Conservation (phyloP, 2,113 vertebrate genomes). For the Brienomyrus brachyistius region DNA sequence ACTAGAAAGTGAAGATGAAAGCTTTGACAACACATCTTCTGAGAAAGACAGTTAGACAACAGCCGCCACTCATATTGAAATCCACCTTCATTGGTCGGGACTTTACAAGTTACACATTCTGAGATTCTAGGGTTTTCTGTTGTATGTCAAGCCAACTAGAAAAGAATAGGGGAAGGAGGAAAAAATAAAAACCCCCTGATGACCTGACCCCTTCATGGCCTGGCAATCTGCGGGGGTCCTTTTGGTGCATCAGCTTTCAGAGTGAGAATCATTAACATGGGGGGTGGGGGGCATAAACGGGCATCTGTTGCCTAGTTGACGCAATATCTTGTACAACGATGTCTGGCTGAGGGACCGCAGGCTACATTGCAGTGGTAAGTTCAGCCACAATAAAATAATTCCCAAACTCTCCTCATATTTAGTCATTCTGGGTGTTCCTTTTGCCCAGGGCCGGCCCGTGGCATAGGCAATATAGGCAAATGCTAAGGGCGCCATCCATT, state of each 20-base stretch:
- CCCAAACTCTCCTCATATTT: background rate
- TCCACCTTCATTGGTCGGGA: background rate
- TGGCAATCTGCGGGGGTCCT: background rate
- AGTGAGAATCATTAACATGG: background rate
- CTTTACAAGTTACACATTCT: constrained; percentile 7
- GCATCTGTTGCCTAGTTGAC: constrained; percentile 49
- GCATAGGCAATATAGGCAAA: no score
- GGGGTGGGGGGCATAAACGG: constrained; percentile 32
- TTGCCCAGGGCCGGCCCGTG: background rate
- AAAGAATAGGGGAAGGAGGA: background rate
- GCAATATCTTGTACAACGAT: constrained; percentile 34
- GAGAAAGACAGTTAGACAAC: background rate
- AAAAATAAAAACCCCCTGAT: background rate
- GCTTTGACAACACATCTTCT: background rate
- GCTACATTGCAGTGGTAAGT: background rate
- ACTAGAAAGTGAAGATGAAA: background rate
- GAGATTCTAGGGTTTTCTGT: background rate
- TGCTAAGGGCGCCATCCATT: no score
- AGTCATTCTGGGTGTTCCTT: background rate
- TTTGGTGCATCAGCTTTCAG: background rate
- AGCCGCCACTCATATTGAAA: constrained; percentile 4
- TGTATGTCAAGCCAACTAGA: background rate
- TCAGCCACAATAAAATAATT: background rate
- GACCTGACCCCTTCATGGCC: background rate
- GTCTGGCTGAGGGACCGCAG: background rate